These are phyloP conservation scores for Brachionus rubens DNA, from an alignment of 1,140 invertebrate species.

Conservation along the genomic window DNA sequence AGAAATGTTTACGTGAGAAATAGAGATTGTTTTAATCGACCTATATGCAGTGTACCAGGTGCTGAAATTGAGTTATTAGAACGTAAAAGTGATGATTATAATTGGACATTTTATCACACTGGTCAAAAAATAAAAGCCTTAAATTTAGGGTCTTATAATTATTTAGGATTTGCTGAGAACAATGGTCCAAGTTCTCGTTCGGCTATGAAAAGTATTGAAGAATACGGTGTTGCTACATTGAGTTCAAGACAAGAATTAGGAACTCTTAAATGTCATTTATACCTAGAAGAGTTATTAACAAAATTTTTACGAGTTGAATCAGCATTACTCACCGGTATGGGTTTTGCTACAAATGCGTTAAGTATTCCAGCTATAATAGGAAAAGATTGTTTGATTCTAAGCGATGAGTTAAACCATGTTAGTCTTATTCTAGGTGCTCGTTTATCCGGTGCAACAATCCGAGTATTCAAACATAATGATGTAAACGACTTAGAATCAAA, in stretches of 20 bases:
- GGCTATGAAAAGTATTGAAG: conserved; percentile 54
- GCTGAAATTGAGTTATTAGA: conserved; percentile 79
- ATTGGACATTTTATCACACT: conserved; percentile 60
- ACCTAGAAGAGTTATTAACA: conserved; percentile 80
- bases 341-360: conserved; percentile 93
- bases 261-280: conserved; percentile 49
- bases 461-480: conserved; percentile 82
- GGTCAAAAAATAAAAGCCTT: conserved; percentile 60
- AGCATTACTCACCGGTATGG: conserved; percentile 94
- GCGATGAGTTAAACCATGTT: conserved; percentile 94
- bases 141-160: conserved; percentile 65
- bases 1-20: conserved; percentile 86
- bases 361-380: conserved; percentile 81
- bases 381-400: conserved; percentile 76
- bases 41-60: conserved; percentile 87
- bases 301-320: conserved; percentile 87
- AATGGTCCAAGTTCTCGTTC: conserved; percentile 59
- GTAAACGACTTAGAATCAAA: conserved; percentile 78
- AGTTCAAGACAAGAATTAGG: conserved; percentile 42
- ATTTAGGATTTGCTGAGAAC: conserved; percentile 65
- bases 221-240: conserved; percentile 57
- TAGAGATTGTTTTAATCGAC: conserved; percentile 87
- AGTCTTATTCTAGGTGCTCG: conserved; percentile 88
- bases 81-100: conserved; percentile 75
- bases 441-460: conserved; percentile 78